Conservation (phyloP, 2,888 invertebrate species). For the Monopis laevigella region DNA sequence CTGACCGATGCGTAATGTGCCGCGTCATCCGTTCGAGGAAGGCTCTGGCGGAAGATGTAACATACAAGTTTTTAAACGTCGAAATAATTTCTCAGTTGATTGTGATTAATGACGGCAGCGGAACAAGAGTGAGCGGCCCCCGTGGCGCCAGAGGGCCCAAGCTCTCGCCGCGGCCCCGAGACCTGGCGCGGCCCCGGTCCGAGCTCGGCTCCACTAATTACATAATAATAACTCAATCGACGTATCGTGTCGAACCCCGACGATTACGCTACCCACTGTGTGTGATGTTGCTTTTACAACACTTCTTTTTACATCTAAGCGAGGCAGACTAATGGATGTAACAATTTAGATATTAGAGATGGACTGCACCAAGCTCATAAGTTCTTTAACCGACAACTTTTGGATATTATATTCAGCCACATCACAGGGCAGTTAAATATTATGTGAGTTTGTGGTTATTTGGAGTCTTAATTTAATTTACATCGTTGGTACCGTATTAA, state of each 20-base stretch:
- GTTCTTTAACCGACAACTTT: too few species aligned
- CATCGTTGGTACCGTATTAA: too few species aligned
- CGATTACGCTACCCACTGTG: conserved; percentile 27
- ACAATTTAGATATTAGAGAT: conserved; percentile 9
- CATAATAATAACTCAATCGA: conserved; percentile 61
- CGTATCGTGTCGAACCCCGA: conserved; percentile 32
- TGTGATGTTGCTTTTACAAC: conserved; percentile 13
- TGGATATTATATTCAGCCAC: too few species aligned
- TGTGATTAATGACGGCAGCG: conserved; percentile 57
- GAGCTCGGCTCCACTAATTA: conserved; percentile 44
- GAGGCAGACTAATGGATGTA: conserved; percentile 7
- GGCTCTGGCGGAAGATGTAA: conserved; percentile 10
- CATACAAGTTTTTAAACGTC: conserved; percentile 48
- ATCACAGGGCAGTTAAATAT: too few species aligned
- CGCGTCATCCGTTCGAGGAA: conserved; percentile 4
- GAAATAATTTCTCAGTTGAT: conserved; percentile 58
- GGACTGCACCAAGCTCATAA: too few species aligned
- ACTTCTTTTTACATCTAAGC: conserved; percentile 7
- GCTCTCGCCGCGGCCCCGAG: conserved; percentile 10
- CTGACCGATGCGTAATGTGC: too few species aligned
- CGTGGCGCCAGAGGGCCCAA: conserved; percentile 35
- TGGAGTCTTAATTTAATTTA: too few species aligned
- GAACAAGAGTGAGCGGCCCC: conserved; percentile 29
- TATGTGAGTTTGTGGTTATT: too few species aligned
- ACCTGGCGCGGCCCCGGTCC: background rate